Evolutionary conservation across 2,888 invertebrate species (phyloP).

Genomic region (Bugulina stolonifera): DNA sequence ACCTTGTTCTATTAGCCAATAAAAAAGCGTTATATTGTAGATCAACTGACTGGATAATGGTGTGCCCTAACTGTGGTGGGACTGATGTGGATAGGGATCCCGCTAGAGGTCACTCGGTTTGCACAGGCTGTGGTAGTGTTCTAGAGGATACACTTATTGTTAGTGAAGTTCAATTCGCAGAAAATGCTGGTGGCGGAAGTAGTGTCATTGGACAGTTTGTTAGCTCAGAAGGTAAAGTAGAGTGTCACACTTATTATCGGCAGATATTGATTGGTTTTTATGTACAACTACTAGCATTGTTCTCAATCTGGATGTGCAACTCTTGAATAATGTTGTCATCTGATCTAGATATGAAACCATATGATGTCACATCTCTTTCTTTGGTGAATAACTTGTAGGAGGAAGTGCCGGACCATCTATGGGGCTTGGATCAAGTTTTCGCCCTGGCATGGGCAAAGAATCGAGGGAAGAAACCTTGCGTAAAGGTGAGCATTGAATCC

Average conservation of each 20-base stretch:
- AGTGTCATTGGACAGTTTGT: slow-evolving; percentile 90
- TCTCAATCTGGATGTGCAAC: too few relatives aligned
- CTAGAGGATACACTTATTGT: slow-evolving; percentile 94
- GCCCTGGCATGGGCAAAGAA: slow-evolving; percentile 64
- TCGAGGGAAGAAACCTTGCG: slow-evolving; percentile 85
- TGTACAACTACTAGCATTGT: too few relatives aligned
- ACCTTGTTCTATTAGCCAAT: too few relatives aligned
- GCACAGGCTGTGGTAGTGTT: slow-evolving; percentile 91
- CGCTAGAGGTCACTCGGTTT: slow-evolving; percentile 88
- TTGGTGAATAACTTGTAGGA: neutral
- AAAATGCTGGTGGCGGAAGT: slow-evolving; percentile 78
- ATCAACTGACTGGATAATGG: too few relatives aligned
- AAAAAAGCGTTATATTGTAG: too few relatives aligned
- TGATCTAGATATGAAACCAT: too few relatives aligned
- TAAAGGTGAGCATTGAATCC: slow-evolving; percentile 58
- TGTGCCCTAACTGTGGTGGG: slow-evolving; percentile 56
- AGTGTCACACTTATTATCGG: too few relatives aligned
- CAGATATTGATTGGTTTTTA: too few relatives aligned
- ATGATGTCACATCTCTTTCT: too few relatives aligned
- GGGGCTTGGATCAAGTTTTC: slow-evolving; percentile 31
- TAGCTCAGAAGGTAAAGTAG: slow-evolving; percentile 78
- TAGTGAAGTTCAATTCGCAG: slow-evolving; percentile 91
- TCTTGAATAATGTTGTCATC: too few relatives aligned
- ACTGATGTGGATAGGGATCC: slow-evolving; percentile 89
- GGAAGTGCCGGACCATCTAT: neutral